phyloP scores from a whole-genome alignment of 64 coral and sea anemone genomes.

The Platygyra sinensis region DNA sequence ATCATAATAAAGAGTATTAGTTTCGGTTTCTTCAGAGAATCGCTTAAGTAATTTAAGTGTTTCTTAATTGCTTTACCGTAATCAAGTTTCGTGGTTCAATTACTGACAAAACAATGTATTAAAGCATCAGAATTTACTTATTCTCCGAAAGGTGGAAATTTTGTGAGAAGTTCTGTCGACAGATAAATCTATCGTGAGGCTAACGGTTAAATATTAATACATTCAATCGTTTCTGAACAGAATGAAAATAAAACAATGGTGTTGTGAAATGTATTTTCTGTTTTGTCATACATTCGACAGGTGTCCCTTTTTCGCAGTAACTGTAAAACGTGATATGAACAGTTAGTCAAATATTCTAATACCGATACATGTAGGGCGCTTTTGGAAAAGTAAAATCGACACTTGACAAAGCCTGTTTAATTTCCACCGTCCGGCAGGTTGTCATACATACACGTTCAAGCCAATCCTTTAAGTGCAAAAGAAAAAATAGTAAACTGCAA shows the following conservation, averaged over 20 bases:
- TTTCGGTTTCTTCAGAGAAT: too few species aligned
- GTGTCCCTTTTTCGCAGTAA: neutral
- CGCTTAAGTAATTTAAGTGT: too few species aligned
- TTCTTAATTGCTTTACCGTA: neutral
- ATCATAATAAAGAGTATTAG: too few species aligned
- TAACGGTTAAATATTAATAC: neutral
- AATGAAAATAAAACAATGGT: neutral
- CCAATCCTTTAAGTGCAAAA: too few species aligned
- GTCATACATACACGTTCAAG: too few species aligned
- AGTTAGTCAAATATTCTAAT: neutral
- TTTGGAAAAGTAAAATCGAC: too few species aligned
- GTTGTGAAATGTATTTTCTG: neutral
- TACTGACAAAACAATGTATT: too few species aligned
- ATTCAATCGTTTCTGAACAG: neutral
- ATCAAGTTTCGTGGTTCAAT: neutral
- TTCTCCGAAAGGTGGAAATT: too few species aligned
- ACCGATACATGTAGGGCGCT: neutral
- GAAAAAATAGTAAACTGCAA: neutral
- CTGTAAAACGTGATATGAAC: constrained; percentile 3
- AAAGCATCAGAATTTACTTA: too few species aligned
- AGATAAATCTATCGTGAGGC: neutral
- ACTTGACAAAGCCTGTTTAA: too few species aligned
- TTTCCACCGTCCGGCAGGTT: too few species aligned
- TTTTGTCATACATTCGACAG: neutral
- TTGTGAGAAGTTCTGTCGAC: neutral